Conservation (phyloP, 2,888 invertebrate species). For the Aphodius sticticus region DNA sequence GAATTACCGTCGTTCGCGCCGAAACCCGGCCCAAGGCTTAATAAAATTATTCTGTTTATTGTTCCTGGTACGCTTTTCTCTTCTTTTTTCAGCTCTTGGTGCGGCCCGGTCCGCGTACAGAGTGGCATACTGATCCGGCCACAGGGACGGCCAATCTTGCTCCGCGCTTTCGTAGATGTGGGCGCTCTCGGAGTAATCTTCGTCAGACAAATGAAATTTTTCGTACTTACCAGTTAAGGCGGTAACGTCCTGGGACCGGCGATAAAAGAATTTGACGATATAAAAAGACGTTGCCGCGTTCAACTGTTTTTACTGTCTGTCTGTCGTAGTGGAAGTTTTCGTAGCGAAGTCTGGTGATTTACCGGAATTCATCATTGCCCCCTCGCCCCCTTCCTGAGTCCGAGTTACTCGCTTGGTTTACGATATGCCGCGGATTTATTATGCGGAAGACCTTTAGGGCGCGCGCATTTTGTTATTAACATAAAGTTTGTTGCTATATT, state of each 20-base stretch:
- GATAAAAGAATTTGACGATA: background rate
- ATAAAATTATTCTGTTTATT: conserved; percentile 38
- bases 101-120: background rate
- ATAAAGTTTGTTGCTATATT: background rate
- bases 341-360: background rate
- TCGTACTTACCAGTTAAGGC: conserved; percentile 11
- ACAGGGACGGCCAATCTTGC: background rate
- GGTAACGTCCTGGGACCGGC: conserved; percentile 4
- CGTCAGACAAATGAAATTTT: conserved; percentile 24
- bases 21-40: conserved; percentile 29
- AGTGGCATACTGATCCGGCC: background rate
- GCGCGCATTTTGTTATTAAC: conserved; percentile 1
- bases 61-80: conserved; percentile 24
- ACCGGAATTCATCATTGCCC: background rate
- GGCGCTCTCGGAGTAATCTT: conserved; percentile 11
- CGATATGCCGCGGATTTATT: background rate
- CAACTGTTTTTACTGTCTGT: background rate
- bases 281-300: background rate
- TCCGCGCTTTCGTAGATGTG: conserved; percentile 4
- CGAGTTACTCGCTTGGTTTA: background rate
- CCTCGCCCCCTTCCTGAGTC: background rate
- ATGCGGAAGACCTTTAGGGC: background rate
- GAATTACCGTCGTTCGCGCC: conserved; percentile 36
- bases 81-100: background rate
- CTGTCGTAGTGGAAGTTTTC: background rate